phyloP scores from a whole-genome alignment of 2,113 vertebrate genomes.

The Mugil cephalus region DNA sequence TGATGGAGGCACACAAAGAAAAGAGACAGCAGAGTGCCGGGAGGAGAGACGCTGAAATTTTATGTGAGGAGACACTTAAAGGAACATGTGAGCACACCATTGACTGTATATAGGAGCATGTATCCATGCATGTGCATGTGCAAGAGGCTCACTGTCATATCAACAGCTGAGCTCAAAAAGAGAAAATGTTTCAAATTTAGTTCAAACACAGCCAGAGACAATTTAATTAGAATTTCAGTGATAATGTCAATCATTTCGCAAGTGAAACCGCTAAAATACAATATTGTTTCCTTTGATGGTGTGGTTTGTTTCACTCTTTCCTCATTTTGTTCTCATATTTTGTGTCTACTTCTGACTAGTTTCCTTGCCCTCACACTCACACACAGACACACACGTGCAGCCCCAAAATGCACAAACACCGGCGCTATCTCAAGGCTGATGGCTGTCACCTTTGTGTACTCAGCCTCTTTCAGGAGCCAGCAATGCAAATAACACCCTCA shows the following conservation, averaged over 20 bases:
- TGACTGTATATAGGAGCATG: neutral
- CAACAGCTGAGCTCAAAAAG: constrained; percentile 24
- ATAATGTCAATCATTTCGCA: constrained; percentile 54
- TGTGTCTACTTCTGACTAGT: constrained; percentile 43
- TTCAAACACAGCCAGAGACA: constrained; percentile 36
- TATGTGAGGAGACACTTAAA: constrained; percentile 12
- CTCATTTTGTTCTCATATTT: constrained; percentile 31
- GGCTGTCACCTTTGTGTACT: constrained; percentile 77
- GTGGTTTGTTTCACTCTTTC: constrained; percentile 7
- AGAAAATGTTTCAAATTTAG: constrained; percentile 24
- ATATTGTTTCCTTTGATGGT: neutral
- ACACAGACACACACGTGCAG: constrained; percentile 21
- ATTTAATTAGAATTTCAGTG: constrained; percentile 49
- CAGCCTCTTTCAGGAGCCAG: constrained; percentile 70
- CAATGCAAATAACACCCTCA: constrained; percentile 71
- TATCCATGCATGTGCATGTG: constrained; percentile 5
- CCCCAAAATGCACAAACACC: constrained; percentile 61
- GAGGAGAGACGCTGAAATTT: constrained; percentile 22
- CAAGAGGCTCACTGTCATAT: constrained; percentile 53
- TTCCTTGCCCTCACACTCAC: constrained; percentile 38
- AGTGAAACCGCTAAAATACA: constrained; percentile 16
- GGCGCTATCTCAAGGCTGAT: constrained; percentile 68
- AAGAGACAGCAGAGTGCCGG: neutral
- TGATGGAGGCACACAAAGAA: constrained; percentile 13
- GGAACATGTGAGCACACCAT: neutral